Base-by-base conservation (phyloP, 2,113 vertebrate species). In the Rostratula benghalensis region DNA sequence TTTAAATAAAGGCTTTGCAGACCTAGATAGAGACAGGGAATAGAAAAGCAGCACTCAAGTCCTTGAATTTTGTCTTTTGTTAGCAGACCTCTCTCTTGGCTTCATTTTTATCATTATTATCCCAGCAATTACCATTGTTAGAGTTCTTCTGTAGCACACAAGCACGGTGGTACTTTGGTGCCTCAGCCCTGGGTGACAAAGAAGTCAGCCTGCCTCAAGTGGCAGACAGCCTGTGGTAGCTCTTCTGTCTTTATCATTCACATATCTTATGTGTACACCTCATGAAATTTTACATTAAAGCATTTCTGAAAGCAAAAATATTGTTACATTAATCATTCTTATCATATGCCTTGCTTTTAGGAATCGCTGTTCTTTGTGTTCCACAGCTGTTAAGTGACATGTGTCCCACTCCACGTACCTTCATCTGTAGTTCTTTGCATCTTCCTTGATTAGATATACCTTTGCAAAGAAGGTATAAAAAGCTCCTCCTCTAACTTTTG, bases 61-160 rank as follows among this genome's bases (percentile, higher is more conserved):
- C 71, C 67, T 93, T 90, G 90, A 92, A 88, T 94, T 70, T 11
- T 7, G 5, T 73, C 75, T 87, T 94, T 94, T 92, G 70, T 88
- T 83, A 77, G 27, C 6, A 10, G 48, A 31, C 21, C 21, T 53
- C 12, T 84, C 48, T 91, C 87, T 79, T 82, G 53, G 67, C 75
- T 93, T 91, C 74, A 16, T 91, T 93, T 80, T 74, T 76, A 50
- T 50, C 41, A 48, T 35, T 27, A 45, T 39, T 48, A 67, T 46
- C 0, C 2, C 13, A 79, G 70, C 84, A 82, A 64, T 33, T 90
- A 31, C 45, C 21, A 4, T 33, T 81, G 69, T 68, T 60, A 43
- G 80, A 89, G 48, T 79, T 71, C 64, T 91, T 70, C 61, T 78
- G 56, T 65, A 87, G 54, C 65, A 39, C 39, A 39, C 39, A 39